Percentiles rank a stretch among this genome's conserved stretches.
Evolutionary conservation across 2,797 vertebrate genomes (phyloP).

Genomic region (Dromococcyx pavoninus): DNA sequence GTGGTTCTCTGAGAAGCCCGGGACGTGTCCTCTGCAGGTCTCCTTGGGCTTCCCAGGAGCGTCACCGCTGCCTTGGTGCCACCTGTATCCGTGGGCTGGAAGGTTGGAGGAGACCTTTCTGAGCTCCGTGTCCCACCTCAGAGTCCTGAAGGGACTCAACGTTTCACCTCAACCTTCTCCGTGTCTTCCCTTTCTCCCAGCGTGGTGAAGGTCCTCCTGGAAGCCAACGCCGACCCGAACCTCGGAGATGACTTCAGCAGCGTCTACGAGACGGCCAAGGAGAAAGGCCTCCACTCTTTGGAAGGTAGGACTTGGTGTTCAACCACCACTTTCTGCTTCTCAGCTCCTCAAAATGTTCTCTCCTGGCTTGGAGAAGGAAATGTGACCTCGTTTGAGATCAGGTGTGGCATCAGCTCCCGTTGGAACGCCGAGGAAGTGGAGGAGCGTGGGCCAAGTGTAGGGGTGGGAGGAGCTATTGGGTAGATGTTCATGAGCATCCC

Average conservation of each 20-base stretch:
- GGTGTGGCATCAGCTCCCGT: background rate
- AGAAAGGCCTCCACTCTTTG: slow-evolving; percentile 91
- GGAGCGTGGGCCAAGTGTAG: no score
- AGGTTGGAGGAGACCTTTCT: background rate
- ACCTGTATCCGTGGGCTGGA: no score
- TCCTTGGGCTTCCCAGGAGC: no score
- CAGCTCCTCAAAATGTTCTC: background rate
- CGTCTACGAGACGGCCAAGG: slow-evolving; percentile 89
- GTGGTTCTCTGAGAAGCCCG: no score
- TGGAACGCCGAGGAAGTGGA: background rate
- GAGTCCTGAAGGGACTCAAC: background rate
- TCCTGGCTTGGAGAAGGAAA: background rate
- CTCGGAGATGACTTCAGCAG: slow-evolving; percentile 93
- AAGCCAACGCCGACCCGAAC: slow-evolving; percentile 89
- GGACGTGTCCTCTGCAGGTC: no score
- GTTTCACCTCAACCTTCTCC: background rate
- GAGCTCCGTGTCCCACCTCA: background rate
- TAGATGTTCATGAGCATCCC: background rate
- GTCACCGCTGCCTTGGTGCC: no score
- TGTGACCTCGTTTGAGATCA: background rate
- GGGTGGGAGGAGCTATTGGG: background rate
- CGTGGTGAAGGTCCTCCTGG: slow-evolving; percentile 85
- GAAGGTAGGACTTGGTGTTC: slow-evolving; percentile 81
- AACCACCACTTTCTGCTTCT: background rate
- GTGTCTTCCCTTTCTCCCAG: slow-evolving; percentile 72